Percentiles rank a stretch among this genome's conserved stretches.
These are phyloP conservation scores for Ricordea florida DNA, from an alignment of 92 coral and sea anemone species.

Conservation along the genomic window DNA sequence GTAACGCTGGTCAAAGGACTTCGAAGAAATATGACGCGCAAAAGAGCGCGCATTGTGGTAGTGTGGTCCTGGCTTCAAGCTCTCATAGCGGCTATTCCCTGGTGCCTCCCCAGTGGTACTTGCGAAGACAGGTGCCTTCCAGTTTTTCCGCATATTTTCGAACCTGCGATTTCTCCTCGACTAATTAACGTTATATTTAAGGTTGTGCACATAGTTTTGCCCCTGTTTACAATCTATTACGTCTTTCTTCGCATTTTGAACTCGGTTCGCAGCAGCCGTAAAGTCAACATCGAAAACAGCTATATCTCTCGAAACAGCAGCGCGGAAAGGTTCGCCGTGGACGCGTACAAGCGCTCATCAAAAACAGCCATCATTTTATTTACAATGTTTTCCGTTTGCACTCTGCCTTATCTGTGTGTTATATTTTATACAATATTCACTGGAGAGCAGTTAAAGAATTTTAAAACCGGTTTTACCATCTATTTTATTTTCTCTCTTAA, in stretches of 20 bases:
- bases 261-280: conserved; percentile 74
- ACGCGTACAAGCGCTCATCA: conserved; percentile 86
- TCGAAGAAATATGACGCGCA: conserved; percentile 66
- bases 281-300: conserved; percentile 76
- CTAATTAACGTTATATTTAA: conserved; percentile 55
- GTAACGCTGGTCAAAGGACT: conserved; percentile 76
- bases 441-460: conserved; percentile 24
- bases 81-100: conserved; percentile 61
- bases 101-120: conserved; percentile 41
- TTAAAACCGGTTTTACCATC: conserved; percentile 53
- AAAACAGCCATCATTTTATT: conserved; percentile 82
- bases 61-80: conserved; percentile 81
- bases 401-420: conserved; percentile 59
- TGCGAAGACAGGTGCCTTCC: conserved; percentile 49
- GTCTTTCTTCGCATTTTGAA: conserved; percentile 73
- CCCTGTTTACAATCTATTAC: conserved; percentile 60
- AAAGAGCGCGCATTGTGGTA: conserved; percentile 50
- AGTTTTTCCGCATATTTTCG: conserved; percentile 70
- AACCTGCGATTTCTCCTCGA: conserved; percentile 41
- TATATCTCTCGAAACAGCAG: conserved; percentile 85
- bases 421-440: conserved; percentile 45
- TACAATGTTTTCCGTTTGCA: conserved; percentile 71
- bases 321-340: conserved; percentile 84
- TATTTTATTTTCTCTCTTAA: conserved; percentile 73
- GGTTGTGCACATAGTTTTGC: conserved; percentile 44